Base-by-base conservation (phyloP, 1,140 invertebrate species). In the Pararge aegeria region DNA sequence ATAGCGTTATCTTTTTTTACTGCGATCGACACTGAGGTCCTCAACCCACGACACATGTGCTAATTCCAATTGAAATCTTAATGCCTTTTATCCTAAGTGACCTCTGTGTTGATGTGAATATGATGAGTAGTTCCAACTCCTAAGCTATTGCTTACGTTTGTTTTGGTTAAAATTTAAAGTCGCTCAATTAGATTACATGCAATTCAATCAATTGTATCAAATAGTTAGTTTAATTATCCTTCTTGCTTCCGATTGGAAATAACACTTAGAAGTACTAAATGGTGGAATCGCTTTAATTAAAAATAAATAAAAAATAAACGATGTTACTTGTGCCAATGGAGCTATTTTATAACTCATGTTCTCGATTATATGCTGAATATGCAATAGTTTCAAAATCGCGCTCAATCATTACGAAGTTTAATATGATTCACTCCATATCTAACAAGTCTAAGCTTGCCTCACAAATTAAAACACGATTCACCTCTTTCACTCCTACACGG, bases 21-120 rank as follows among this genome's bases (percentile, higher is more conserved):
- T 57, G 61, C 61, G 61, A 53, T 46, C 55, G 49, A 64, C 37
- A 50, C 49, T 54, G 30, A 57, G 61, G 55, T 64, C 50, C 21
- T 64, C 56, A 20, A 57, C 61, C 52, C 42, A 49, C 30, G 15
- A 18, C 0, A 16, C 6, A 16, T 34, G 30, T n/a, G 30, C 30
- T 34, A 34, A 34, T 34, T 34, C n/a, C 30, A 34, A 34, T 34
- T 12, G 30, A 34, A 34, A 34, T 34, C 30, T 34, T 34, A 34
- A 34, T 34, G 30, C 27, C 27, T 34, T 7, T 10, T 34, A 34
- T 34, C 30, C 30, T 34, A 10, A 1, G 30, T 12, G 30, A 34
- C 30, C 30, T 27, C 10, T 34, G 30, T 12, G 30, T 12, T 34
- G 30, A 34, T 34, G 1, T 34, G 10, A 34, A 7, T 27, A 27